phyloP scores from a whole-genome alignment of 2,888 invertebrate genomes.

The Caenorhabditis imperialis region DNA sequence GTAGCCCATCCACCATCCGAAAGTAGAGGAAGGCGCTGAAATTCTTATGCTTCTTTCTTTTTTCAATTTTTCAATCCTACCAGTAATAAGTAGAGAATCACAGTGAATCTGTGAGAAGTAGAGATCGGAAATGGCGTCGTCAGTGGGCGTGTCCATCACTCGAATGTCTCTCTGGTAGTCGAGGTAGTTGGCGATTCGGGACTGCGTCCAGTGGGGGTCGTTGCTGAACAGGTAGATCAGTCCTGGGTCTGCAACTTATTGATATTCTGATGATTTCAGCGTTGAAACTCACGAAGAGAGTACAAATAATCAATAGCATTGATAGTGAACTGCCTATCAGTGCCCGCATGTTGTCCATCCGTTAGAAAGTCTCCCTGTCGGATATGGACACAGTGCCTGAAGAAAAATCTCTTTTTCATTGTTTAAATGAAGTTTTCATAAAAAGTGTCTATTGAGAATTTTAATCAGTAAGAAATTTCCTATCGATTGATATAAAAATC shows the following conservation, averaged over 20 bases:
- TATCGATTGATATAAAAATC: too few species aligned
- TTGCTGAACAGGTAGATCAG: slow-evolving; percentile 26
- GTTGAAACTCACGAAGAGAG: slow-evolving; percentile 23
- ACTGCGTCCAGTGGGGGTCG: slow-evolving; percentile 19
- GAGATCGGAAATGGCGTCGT: slow-evolving; percentile 30
- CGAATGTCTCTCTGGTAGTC: slow-evolving; percentile 13
- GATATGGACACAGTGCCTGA: slow-evolving; percentile 42
- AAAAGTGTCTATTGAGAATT: too few species aligned
- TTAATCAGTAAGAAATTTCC: too few species aligned
- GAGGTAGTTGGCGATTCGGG: slow-evolving; percentile 8
- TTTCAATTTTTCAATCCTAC: slow-evolving; percentile 1
- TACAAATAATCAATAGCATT: slow-evolving; percentile 30
- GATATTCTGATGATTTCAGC: too few species aligned
- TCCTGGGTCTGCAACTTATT: slow-evolving; percentile 12
- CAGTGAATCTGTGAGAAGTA: slow-evolving; percentile 35
- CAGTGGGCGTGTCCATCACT: slow-evolving; percentile 16
- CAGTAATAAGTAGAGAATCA: slow-evolving; percentile 46
- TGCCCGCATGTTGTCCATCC: slow-evolving; percentile 31
- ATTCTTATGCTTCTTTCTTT: neutral
- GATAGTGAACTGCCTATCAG: slow-evolving; percentile 21
- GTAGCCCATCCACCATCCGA: slow-evolving; percentile 48
- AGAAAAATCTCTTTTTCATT: too few species aligned
- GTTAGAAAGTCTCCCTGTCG: slow-evolving; percentile 42
- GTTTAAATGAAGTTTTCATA: too few species aligned
- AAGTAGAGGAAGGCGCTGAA: slow-evolving; percentile 41